Base-by-base conservation (phyloP, 30 jellyfish, hydroid and myxozoan species). In the Sanderia malayensis region DNA sequence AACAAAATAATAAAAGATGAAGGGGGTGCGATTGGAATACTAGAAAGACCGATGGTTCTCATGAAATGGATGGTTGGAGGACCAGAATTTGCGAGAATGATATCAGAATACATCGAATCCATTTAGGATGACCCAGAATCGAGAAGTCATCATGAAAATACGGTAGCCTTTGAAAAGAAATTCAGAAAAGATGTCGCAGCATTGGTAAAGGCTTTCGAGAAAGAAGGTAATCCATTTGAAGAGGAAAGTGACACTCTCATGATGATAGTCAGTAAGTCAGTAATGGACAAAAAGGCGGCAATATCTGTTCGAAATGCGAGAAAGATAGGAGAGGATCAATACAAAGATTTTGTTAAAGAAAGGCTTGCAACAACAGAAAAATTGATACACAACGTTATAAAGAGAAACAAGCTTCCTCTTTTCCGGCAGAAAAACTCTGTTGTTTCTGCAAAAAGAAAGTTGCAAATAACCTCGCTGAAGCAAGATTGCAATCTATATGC, bases 171-270 rank as follows among this genome's bases (percentile, higher is more conserved):
- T 47, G 63, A 60, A 46, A 49, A 63, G 41, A 9, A 31, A 9
- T 76, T 59, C 52, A 15, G 81, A 2, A 1, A 3, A 0, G 84
- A 29, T 76, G 80, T 31, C 37, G 0, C 26, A 41, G 74, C 82
- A 37, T 37, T 76, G 30, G 55, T 24, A 15, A 74, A 34, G 4
- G 74, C 66, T 18, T 66, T 79, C 46, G 77, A 33, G 30, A 27
- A 52, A 45, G 66, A 31, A 34, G 87, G 92, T 33, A 79, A 69
- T 66, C 92, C 87, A 4, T 81, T 81, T 61, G 73, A 61, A 18
- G 94, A 81, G 30, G 72, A 19, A 20, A 61, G 31, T 2, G 45
- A 70, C 31, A 17, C 13, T 4, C 73, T 81, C 17, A 31, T 81
- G 63, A 34, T 6, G 49, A 25, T 47, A 4, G 67, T 27, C 44